phyloP scores from a whole-genome alignment of 1,140 invertebrate genomes.

The Drosophila funebris region DNA sequence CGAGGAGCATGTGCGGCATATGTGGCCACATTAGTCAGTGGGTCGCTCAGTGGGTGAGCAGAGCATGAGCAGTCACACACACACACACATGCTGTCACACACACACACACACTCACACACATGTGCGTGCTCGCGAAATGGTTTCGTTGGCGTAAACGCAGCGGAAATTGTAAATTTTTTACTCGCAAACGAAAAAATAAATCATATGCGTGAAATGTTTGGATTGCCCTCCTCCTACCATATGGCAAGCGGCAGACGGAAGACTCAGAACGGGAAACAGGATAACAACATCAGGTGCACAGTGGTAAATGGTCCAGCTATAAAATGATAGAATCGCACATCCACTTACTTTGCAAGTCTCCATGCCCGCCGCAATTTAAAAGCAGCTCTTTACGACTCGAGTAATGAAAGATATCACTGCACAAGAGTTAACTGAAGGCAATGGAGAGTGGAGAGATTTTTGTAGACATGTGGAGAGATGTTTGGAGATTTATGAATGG shows the following conservation, averaged over 20 bases:
- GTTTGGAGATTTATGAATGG: no score
- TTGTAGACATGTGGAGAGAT: no score
- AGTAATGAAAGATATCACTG: no score
- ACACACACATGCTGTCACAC: constrained; percentile 2
- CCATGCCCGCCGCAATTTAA: background rate
- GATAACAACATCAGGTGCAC: constrained; percentile 34
- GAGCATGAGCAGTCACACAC: background rate
- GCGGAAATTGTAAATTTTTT: constrained; percentile 58
- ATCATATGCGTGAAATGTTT: constrained; percentile 58
- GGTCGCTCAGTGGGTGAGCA: constrained; percentile 32
- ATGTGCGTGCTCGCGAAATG: constrained; percentile 39
- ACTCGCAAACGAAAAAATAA: constrained; percentile 48
- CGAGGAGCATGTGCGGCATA: constrained; percentile 39
- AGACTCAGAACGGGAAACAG: constrained; percentile 8
- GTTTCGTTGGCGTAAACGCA: constrained; percentile 49
- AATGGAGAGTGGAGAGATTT: no score
- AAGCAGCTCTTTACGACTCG: background rate
- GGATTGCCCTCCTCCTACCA: constrained; percentile 16
- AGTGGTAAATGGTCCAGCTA: constrained; percentile 9
- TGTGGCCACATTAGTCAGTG: constrained; percentile 50
- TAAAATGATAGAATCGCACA: background rate
- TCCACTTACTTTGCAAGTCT: background rate
- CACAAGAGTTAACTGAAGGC: no score
- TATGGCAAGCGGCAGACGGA: background rate
- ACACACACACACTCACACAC: background rate